These are phyloP conservation scores for Nomia melanderi DNA, from an alignment of 1,140 invertebrate species.

Conservation along the genomic window DNA sequence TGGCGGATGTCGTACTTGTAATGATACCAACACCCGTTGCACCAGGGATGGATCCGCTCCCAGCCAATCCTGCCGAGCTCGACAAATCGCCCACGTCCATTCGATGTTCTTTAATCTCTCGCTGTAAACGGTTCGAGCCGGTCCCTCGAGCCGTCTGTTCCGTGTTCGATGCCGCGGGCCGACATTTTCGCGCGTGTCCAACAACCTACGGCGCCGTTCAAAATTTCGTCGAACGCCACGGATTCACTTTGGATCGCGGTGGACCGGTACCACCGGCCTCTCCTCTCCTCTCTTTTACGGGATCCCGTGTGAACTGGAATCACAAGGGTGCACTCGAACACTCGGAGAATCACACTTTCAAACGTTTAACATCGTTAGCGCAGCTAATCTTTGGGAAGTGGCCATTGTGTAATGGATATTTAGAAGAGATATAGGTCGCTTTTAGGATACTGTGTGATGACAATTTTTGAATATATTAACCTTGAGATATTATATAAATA, in stretches of 20 bases:
- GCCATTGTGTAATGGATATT: too few species aligned
- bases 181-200: slow-evolving; percentile 52
- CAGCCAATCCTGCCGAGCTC: slow-evolving; percentile 70
- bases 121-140: slow-evolving; percentile 58
- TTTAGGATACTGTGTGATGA: too few species aligned
- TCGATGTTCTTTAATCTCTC: slow-evolving; percentile 72
- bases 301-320: slow-evolving; percentile 21
- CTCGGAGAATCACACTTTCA: background rate
- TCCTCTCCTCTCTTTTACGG: background rate
- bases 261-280: slow-evolving; percentile 15
- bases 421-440: too few species aligned
- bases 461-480: too few species aligned
- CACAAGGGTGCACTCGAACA: background rate
- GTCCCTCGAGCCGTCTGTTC: slow-evolving; percentile 59
- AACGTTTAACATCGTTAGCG: background rate
- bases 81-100: slow-evolving; percentile 77
- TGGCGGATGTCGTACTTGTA: slow-evolving; percentile 63
- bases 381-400: too few species aligned
- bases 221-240: slow-evolving; percentile 20
- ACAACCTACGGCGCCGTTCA: slow-evolving; percentile 23
- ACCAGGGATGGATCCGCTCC: slow-evolving; percentile 75
- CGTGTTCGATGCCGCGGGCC: slow-evolving; percentile 42
- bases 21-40: slow-evolving; percentile 71
- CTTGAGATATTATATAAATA: too few species aligned
- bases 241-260: slow-evolving; percentile 20